Evolutionary conservation across 1,140 invertebrate genomes (phyloP), one percentile per base, ranked within the genome.

Genomic region (Drosophila mauritiana): DNA sequence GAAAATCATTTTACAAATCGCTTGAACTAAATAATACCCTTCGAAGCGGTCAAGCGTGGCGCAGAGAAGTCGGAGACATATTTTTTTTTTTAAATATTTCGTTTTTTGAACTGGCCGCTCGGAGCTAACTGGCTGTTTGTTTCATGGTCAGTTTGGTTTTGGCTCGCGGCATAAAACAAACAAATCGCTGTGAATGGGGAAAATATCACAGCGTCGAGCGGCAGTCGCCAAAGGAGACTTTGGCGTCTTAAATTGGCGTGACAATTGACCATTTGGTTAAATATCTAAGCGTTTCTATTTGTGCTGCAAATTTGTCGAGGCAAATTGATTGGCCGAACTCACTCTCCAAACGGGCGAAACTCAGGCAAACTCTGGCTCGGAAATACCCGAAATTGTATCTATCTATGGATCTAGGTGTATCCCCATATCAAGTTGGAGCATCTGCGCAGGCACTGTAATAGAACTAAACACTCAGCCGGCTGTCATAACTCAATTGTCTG

Each of bases 111-210:
- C 67, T 72, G 31, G 15, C 49, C 62, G 64, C 61, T 22, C n/a
- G 43, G 27, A 37, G 37, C 37, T 27, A 31, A 8, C 59, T 37
- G 20, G n/a, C 13, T 59, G 68, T 37, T 22, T 72, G 54, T 45
- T 67, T 73, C 69, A 73, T 73, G 69, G 69, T 73, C 69, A 73
- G 69, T 73, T 73, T 73, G 69, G 68, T 73, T 73, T 73, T 73
- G 68, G 68, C 68, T 49, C 43, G 68, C 68, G 68, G 68, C 69
- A 53, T 31, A 73, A 73, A 73, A 73, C 68, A 73, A 73, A 73
- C 65, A 70, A 72, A 56, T 12, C 6, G 54, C 34, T 31, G 36
- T 69, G 68, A 69, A 56, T 48, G 25, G 54, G 56, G 27, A 61
- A 68, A 68, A 68, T 68, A 68, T 57, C 62, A 48, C 17, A 15